A percentile compares a stretch with the other conserved stretches of the same genome.
Evolutionary conservation across 2,113 vertebrate species (phyloP).

Genomic region (Cricetomys ansorgei): DNA sequence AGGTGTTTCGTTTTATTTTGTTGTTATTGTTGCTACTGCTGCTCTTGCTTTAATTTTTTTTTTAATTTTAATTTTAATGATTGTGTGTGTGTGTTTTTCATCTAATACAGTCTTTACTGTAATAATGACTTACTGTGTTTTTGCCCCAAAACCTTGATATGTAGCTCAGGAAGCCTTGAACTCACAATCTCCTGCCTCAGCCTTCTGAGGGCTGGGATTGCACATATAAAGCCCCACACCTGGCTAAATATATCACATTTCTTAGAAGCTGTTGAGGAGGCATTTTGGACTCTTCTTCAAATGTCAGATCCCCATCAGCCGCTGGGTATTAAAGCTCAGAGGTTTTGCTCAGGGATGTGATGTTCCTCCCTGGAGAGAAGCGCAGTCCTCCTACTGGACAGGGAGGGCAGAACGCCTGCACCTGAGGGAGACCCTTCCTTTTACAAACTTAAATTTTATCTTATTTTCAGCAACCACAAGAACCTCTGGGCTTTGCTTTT

Average conservation of each 20-base stretch:
- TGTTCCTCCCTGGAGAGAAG: neutral
- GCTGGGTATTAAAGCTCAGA: neutral
- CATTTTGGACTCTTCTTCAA: slow-evolving; percentile 31
- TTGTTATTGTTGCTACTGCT: neutral
- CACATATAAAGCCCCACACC: neutral
- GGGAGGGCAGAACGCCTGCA: neutral
- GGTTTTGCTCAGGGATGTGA: neutral
- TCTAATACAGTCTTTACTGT: neutral
- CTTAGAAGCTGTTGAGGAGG: neutral
- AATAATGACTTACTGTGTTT: neutral
- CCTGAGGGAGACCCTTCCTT: neutral
- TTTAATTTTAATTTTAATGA: neutral
- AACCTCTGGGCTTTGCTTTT: neutral
- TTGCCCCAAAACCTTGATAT: neutral
- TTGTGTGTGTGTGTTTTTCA: neutral
- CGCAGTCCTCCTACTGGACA: neutral
- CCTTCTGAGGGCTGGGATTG: neutral
- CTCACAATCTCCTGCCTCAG: neutral
- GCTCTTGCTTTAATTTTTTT: neutral
- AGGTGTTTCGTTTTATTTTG: neutral
- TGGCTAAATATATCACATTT: neutral
- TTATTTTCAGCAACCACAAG: slow-evolving; percentile 23
- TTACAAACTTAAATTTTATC: slow-evolving; percentile 49
- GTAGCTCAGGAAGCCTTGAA: neutral
- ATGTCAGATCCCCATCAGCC: neutral